These are phyloP conservation scores for Grammomys surdaster DNA, from an alignment of 2,113 vertebrate genomes.

Conservation along the genomic window DNA sequence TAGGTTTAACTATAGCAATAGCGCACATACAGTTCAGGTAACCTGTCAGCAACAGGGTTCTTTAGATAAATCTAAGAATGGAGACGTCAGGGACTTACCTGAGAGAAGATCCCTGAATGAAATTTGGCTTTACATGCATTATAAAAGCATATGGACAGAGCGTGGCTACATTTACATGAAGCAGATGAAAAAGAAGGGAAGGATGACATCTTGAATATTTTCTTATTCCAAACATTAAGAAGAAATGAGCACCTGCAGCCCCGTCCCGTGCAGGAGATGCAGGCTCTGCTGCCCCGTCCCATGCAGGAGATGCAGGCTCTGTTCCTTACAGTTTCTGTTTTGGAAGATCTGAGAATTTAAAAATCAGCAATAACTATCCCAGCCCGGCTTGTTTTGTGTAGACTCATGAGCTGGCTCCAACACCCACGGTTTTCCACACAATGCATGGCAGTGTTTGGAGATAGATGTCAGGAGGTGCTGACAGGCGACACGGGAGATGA, in stretches of 20 bases:
- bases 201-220: background rate
- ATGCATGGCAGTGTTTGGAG: background rate
- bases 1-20: slow-evolving; percentile 74
- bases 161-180: background rate
- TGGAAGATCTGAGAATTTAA: slow-evolving; percentile 1
- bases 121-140: background rate
- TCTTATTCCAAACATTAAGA: background rate
- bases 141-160: background rate
- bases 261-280: background rate
- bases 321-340: background rate
- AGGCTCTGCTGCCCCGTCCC: background rate
- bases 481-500: background rate
- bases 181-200: background rate
- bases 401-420: background rate
- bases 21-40: slow-evolving; percentile 59
- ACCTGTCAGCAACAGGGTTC: background rate
- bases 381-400: background rate
- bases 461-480: background rate
- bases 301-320: background rate
- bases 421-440: background rate
- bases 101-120: background rate
- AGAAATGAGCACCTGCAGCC: background rate
- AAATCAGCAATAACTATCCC: background rate
- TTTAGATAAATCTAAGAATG: background rate
- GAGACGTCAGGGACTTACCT: background rate